phyloP scores from a whole-genome alignment of 2,797 vertebrate genomes.

The Thalassophryne amazonica region DNA sequence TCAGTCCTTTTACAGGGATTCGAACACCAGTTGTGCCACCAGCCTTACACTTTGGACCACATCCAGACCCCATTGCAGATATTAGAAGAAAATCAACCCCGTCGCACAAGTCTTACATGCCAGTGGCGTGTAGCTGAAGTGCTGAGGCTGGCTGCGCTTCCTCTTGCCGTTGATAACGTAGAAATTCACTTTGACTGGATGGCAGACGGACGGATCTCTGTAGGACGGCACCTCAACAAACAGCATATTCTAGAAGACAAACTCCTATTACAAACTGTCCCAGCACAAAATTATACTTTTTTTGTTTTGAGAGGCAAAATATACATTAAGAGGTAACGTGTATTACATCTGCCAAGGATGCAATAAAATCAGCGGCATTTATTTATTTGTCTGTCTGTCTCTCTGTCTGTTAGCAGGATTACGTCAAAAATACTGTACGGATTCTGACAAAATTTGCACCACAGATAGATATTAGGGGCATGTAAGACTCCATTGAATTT shows the following conservation, averaged over 20 bases:
- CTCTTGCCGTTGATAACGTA: conserved; percentile 96
- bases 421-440: too few species aligned
- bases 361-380: too few species aligned
- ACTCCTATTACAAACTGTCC: not conserved
- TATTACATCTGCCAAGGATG: not conserved
- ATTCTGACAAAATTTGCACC: too few species aligned
- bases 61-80: not conserved
- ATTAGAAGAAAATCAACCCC: too few species aligned
- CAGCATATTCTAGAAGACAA: conserved; percentile 87
- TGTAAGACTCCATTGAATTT: too few species aligned
- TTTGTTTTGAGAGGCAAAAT: too few species aligned
- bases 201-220: conserved; percentile 84
- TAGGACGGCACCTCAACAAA: conserved; percentile 95
- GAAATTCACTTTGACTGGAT: conserved; percentile 92
- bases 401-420: too few species aligned
- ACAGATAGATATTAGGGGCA: too few species aligned
- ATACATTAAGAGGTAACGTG: too few species aligned
- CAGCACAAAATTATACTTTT: not conserved
- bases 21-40: not conserved
- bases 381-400: too few species aligned
- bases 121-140: conserved; percentile 90
- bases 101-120: conserved; percentile 60
- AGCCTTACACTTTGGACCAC: too few species aligned
- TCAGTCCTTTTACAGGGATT: too few species aligned
- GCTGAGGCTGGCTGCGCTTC: conserved; percentile 95